A percentile compares a stretch with the other conserved stretches of the same genome.
phyloP scores from a whole-genome alignment of 2,888 invertebrate genomes.

The Crocallis elinguaria region DNA sequence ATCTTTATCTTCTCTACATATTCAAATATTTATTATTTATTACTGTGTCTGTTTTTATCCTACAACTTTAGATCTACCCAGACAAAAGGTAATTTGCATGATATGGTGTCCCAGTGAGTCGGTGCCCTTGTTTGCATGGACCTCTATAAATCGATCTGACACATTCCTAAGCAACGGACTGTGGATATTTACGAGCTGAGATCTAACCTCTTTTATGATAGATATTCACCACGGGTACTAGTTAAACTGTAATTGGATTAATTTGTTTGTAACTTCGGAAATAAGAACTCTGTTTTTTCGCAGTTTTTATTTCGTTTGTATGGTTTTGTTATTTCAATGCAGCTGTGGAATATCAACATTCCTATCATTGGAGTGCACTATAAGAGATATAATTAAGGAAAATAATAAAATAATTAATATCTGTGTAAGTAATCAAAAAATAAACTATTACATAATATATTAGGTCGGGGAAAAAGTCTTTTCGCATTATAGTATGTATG shows the following conservation, averaged over 20 bases:
- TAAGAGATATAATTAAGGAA: too few relatives aligned
- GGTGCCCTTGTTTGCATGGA: conserved; percentile 67
- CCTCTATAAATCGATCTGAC: conserved; percentile 70
- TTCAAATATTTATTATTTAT: too few relatives aligned
- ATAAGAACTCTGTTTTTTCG: conserved; percentile 15
- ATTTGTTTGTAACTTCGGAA: conserved; percentile 38
- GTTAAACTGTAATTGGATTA: conserved; percentile 54
- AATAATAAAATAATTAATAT: too few relatives aligned
- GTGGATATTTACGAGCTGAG: conserved; percentile 69
- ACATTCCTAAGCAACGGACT: conserved; percentile 67
- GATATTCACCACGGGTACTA: conserved; percentile 62
- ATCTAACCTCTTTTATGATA: conserved; percentile 56
- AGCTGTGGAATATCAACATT: too few relatives aligned
- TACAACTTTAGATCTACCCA: conserved; percentile 2
- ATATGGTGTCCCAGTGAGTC: conserved; percentile 59
- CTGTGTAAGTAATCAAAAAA: too few relatives aligned
- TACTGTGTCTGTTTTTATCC: neutral
- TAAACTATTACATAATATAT: too few relatives aligned
- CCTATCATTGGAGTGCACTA: too few relatives aligned
- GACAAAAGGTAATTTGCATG: conserved; percentile 56
- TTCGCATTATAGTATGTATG: too few relatives aligned
- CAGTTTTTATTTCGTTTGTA: too few relatives aligned
- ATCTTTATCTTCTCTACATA: too few relatives aligned
- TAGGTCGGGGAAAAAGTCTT: too few relatives aligned
- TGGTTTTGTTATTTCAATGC: neutral